Evolutionary conservation across 2,888 invertebrate genomes (phyloP).

Genomic region (Drosophila stalkeri): DNA sequence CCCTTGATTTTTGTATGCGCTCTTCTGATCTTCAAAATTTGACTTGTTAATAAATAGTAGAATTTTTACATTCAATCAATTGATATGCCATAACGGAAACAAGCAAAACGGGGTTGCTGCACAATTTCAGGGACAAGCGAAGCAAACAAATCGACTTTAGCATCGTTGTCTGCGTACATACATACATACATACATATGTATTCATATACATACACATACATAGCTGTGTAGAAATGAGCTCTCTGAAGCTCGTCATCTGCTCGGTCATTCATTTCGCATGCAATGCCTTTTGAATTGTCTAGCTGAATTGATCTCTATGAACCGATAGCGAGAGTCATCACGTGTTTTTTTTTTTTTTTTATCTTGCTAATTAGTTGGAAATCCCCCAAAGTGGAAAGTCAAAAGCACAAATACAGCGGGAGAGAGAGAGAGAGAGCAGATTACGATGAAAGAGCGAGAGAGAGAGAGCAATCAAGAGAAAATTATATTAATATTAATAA

Average conservation of each 20-base stretch:
- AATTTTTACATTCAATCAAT: constrained; percentile 58
- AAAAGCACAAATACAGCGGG: background rate
- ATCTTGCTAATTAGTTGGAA: constrained; percentile 62
- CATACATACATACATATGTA: background rate
- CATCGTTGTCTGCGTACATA: no score
- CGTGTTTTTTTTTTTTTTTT: constrained; percentile 52
- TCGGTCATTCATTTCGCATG: constrained; percentile 40
- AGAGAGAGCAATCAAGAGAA: background rate
- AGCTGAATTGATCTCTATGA: constrained; percentile 64
- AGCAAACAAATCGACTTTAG: constrained; percentile 14
- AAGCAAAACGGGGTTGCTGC: constrained; percentile 64
- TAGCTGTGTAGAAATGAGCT: background rate
- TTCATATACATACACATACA: background rate
- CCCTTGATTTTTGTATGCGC: constrained; percentile 17
- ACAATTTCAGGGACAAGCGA: constrained; percentile 76
- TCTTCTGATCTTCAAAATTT: constrained; percentile 52
- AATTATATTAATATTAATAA: background rate
- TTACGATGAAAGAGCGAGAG: background rate
- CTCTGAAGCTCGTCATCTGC: constrained; percentile 19
- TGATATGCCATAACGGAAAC: constrained; percentile 61
- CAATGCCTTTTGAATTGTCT: constrained; percentile 20
- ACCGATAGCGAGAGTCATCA: constrained; percentile 68
- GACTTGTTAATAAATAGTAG: constrained; percentile 73
- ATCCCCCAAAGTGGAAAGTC: constrained; percentile 43
- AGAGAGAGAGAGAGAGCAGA: background rate